Base-by-base conservation (phyloP, 2,888 invertebrate genomes). In the Steinernema carpocapsae region DNA sequence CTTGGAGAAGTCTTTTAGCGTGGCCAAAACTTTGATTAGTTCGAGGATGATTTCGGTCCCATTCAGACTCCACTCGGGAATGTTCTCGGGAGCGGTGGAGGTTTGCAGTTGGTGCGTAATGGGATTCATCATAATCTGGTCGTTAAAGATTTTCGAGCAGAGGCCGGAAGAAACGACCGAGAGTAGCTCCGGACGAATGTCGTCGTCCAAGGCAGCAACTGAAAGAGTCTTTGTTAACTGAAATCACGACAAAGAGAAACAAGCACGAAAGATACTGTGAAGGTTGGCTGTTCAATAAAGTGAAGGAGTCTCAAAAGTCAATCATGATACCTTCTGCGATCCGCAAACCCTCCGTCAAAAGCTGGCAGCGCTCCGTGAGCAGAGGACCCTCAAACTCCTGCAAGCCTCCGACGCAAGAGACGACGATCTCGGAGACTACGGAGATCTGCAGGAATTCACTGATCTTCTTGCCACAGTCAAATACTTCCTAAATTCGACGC, bases 1-100 rank as follows among this genome's bases (percentile, higher is more conserved):
- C 75, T 83, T 84, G 6, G 84, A 85, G 70, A 80, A 79, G 76
- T 86, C 86, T 73, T 86, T 87, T 46, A 86, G 59, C 3, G 81
- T 76, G 1, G 84, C 83, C 48, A 87, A 72, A 22, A 86, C 70
- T 37, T 80, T 74, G 7, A 83, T 76, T 29, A 86, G 64, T 64
- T 84, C 81, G n/a, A 86, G 70, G 46, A 84, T 79, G 14, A 86
- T 81, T 43, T 79, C 77, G 7, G 84, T 82, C 14, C 85, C 86
- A 71, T 80, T 71, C 12, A 78, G 29, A 37, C 83, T 83, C 84
- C 85, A 86, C 6, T 77, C 74, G 0, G 82, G 82, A 10, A 84
- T 46, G 22, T 71, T 75, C 10, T 80, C 79, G 0, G 72, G 52
- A 10, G 59, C 7, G 19, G 83, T 72, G 19, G 77, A 75, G 0